A percentile compares a stretch with the other conserved stretches of the same genome.
These are phyloP conservation scores for Amia ocellicauda DNA, from an alignment of 2,113 vertebrate genomes.

Conservation along the genomic window DNA sequence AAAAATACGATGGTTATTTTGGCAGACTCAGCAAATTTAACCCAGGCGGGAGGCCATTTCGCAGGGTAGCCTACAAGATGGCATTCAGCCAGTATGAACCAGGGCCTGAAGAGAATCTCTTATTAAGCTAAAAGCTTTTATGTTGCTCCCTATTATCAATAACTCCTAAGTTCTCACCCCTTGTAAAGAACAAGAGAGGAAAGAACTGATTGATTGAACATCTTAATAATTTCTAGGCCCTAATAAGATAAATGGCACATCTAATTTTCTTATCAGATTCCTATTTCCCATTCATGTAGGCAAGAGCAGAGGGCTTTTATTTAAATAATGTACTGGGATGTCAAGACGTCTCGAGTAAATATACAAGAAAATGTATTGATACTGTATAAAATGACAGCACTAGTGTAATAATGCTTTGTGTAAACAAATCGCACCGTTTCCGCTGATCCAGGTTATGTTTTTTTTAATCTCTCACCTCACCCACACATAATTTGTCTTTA, in stretches of 20 bases:
- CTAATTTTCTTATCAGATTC: conserved; percentile 49
- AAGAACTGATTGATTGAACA: conserved; percentile 63
- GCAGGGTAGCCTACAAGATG: not conserved
- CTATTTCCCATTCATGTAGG: conserved; percentile 51
- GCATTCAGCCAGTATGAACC: too few relatives aligned
- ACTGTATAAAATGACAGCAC: too few relatives aligned
- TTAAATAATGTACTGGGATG: conserved; percentile 46
- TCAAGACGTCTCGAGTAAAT: too few relatives aligned
- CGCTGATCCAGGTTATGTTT: too few relatives aligned
- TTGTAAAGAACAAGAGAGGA: conserved; percentile 30
- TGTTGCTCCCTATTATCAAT: conserved; percentile 51
- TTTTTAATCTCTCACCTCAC: too few relatives aligned
- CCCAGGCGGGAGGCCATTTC: not conserved
- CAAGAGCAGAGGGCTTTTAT: conserved; percentile 39
- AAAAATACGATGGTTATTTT: conserved; percentile 15
- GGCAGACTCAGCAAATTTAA: conserved; percentile 61
- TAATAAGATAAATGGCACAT: conserved; percentile 69
- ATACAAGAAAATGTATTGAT: too few relatives aligned
- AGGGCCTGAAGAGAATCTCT: conserved; percentile 64
- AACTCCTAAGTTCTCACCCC: conserved; percentile 46
- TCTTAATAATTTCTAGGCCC: conserved; percentile 54
- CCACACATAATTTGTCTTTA: too few relatives aligned
- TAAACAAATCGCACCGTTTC: too few relatives aligned
- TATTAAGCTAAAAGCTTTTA: conserved; percentile 83
- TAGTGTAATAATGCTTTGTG: too few relatives aligned